Conservation (phyloP, 2,888 invertebrate species). For the Eremobia ochroleuca region DNA sequence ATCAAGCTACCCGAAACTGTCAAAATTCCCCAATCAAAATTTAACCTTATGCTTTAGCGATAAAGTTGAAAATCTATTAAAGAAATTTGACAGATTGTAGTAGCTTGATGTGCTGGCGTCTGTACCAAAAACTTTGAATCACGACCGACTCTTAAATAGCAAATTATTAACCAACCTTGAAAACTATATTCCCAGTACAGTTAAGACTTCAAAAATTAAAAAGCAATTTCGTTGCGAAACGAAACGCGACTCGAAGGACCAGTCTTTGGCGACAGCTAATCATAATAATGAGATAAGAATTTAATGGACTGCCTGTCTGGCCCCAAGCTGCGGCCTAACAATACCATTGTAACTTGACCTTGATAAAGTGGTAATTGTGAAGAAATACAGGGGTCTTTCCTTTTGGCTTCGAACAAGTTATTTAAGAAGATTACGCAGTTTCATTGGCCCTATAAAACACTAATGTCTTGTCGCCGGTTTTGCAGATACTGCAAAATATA, state of each 20-base stretch:
- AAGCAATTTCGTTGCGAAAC: slow-evolving; percentile 64
- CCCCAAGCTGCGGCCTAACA: slow-evolving; percentile 58
- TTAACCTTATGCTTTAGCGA: no score
- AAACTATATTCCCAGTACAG: slow-evolving; percentile 34
- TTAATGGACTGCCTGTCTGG: slow-evolving; percentile 72
- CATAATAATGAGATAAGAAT: slow-evolving; percentile 77
- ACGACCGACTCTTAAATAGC: not conserved
- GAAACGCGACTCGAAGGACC: slow-evolving; percentile 62
- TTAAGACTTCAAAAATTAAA: slow-evolving; percentile 71
- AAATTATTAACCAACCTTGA: not conserved
- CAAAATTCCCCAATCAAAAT: no score
- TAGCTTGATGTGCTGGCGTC: no score
- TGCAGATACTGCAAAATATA: slow-evolving; percentile 53
- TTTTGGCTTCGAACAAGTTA: slow-evolving; percentile 63
- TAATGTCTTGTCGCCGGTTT: slow-evolving; percentile 61
- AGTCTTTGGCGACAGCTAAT: slow-evolving; percentile 69
- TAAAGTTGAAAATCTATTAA: no score
- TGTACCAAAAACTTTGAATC: not conserved
- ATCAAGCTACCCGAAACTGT: no score
- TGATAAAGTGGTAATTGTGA: slow-evolving; percentile 47
- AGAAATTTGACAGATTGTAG: no score
- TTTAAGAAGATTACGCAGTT: slow-evolving; percentile 67
- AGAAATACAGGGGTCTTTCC: slow-evolving; percentile 50
- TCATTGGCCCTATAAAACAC: slow-evolving; percentile 61
- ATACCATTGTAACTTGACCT: slow-evolving; percentile 61